These are phyloP conservation scores for Horisme vitalbata DNA, from an alignment of 2,888 invertebrate species.

Conservation along the genomic window DNA sequence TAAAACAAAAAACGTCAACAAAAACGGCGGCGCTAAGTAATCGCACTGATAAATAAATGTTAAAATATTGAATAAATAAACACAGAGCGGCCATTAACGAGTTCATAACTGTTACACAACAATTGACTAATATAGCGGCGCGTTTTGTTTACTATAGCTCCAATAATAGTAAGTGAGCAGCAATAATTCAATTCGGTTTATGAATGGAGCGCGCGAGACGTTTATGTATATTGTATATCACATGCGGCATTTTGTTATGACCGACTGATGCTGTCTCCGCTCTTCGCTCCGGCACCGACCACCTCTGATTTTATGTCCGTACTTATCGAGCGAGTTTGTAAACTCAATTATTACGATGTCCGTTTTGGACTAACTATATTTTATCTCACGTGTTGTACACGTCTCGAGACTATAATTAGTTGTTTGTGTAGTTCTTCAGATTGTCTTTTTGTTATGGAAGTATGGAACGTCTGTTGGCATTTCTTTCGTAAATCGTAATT, in stretches of 20 bases:
- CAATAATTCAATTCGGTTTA: slow-evolving; percentile 62
- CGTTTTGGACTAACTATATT: neutral
- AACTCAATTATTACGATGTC: slow-evolving; percentile 5
- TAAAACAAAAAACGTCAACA: slow-evolving; percentile 28
- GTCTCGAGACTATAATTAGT: no score
- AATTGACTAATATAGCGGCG: slow-evolving; percentile 41
- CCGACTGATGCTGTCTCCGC: slow-evolving; percentile 15
- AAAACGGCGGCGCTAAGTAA: slow-evolving; percentile 22
- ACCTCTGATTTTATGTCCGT: slow-evolving; percentile 28
- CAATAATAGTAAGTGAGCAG: slow-evolving; percentile 49
- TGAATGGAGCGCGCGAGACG: slow-evolving; percentile 59
- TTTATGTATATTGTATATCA: slow-evolving; percentile 57
- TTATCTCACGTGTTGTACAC: neutral
- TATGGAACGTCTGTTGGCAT: no score
- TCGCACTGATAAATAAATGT: slow-evolving; percentile 32
- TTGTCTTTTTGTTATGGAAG: no score
- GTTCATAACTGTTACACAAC: slow-evolving; percentile 32
- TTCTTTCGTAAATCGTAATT: no score
- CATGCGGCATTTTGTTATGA: no score
- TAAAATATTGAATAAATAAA: slow-evolving; percentile 35
- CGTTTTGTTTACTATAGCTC: slow-evolving; percentile 57
- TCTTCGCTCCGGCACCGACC: slow-evolving; percentile 17
- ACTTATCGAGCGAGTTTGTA: slow-evolving; percentile 20
- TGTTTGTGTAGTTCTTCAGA: no score
- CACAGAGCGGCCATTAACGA: slow-evolving; percentile 28